Percentiles rank a stretch among this genome's conserved stretches.
Evolutionary conservation across 2,888 invertebrate genomes (phyloP).

Genomic region (Tetheella fluctuosa): DNA sequence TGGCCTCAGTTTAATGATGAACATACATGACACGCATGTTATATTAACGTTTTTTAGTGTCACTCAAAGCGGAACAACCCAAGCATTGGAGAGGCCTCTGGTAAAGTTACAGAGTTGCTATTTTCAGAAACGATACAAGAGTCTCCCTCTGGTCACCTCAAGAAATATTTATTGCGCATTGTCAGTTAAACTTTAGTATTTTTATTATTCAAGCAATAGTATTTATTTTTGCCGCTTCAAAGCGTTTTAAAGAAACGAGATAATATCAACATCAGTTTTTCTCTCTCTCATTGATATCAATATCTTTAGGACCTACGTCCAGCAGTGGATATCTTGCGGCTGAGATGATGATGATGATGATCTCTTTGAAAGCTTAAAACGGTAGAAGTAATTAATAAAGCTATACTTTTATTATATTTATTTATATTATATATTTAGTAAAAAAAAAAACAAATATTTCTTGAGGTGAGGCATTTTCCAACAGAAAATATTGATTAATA

Average conservation of each 20-base stretch:
- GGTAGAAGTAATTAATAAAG: background rate
- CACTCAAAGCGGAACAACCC: conserved; percentile 22
- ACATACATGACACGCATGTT: conserved; percentile 30
- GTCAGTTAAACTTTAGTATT: background rate
- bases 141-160: background rate
- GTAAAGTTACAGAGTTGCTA: background rate
- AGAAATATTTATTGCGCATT: background rate
- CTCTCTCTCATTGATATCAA: no score
- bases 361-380: no score
- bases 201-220: no score
- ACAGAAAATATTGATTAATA: conserved; percentile 39
- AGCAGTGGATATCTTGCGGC: no score
- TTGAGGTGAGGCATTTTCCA: conserved; percentile 19
- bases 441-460: conserved; percentile 16
- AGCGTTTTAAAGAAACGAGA: no score
- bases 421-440: no score
- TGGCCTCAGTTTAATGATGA: background rate
- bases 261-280: no score
- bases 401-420: background rate
- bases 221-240: no score
- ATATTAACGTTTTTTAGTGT: conserved; percentile 18
- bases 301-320: no score
- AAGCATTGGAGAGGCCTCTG: conserved; percentile 35
- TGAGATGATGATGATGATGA: no score
- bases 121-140: background rate